Base-by-base conservation (phyloP, 2,113 vertebrate species). In the Eudyptes chrysolophus region DNA sequence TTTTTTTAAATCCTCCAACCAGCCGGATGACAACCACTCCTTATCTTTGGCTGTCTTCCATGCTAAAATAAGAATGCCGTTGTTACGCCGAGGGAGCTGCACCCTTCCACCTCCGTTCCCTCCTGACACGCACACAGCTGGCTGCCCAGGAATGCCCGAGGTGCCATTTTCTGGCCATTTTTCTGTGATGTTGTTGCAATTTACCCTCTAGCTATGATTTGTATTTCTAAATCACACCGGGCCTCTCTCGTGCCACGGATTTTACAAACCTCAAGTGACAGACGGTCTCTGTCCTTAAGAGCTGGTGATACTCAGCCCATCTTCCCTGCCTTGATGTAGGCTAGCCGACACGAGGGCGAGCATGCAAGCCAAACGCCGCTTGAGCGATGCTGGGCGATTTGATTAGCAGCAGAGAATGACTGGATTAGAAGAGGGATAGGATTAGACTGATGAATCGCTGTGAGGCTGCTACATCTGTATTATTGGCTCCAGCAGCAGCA, bases 1-100 rank as follows among this genome's bases (percentile, higher is more conserved):
- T 62, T 60, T 44, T 74, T 27, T 34, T 8, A 1, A 86, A 90
- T 74, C 68, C 70, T 92, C 77, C 81, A 84, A 74, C 86, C 90
- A 94, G 62, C 72, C 49, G 76, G 95, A 95, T 91, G 75, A 94
- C 92, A 96, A 84, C 80, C 87, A n/a, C 93, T 96, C 93, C 94
- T 94, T 97, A 97, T 97, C 94, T 97, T 12, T 97, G 96, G 95
- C 96, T 70, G 77, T 93, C 81, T 89, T 97, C 96, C 96, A 95
- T 48, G 85, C 94, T 96, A 97, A 94, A 97, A 95, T 92, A 97
- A 96, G 94, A 94, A 94, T 40, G 86, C 85, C 0, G 84, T 89
- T 93, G 89, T 87, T 93, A 71, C 7, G 30, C 83, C 9, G 34
- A 95, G 92, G 92, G 92, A 96, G 94, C 87, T 97, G 96, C 92